These are phyloP conservation scores for Spialia ferax DNA, from an alignment of 2,888 invertebrate genomes.

Conservation along the genomic window DNA sequence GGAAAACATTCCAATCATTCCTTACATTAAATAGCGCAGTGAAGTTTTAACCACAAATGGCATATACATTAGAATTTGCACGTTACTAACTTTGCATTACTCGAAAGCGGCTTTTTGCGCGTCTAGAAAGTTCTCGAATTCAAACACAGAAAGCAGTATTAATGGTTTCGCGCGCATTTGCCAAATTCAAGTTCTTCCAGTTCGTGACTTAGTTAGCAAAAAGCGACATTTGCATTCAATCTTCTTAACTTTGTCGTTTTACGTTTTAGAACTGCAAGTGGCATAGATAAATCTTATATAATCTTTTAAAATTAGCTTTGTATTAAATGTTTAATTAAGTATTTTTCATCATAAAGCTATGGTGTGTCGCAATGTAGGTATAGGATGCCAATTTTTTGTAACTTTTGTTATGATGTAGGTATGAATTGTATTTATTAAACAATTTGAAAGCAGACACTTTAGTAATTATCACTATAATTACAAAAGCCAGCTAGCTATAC, in stretches of 20 bases:
- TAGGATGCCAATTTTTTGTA: too few species aligned
- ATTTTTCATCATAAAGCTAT: too few species aligned
- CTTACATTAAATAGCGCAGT: not conserved
- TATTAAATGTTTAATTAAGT: too few species aligned
- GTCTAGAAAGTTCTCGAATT: constrained; percentile 23
- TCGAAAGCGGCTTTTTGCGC: constrained; percentile 16
- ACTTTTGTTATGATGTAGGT: too few species aligned
- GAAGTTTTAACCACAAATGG: not conserved
- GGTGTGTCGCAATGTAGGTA: too few species aligned
- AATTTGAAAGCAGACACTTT: too few species aligned
- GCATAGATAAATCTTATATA: too few species aligned
- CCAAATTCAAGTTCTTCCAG: constrained; percentile 14
- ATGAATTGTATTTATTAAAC: too few species aligned
- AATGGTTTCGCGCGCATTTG: constrained; percentile 12
- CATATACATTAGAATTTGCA: constrained; percentile 20
- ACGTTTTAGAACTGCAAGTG: too few species aligned
- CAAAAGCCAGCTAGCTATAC: too few species aligned
- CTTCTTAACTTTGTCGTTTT: not conserved
- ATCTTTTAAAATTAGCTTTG: too few species aligned
- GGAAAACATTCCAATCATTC: not conserved
- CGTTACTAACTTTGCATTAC: constrained; percentile 19
- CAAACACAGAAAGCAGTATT: constrained; percentile 12
- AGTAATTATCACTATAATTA: too few species aligned
- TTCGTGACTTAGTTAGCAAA: constrained; percentile 6
- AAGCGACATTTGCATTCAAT: constrained; percentile 3